Evolutionary conservation across 92 coral and sea anemone species (phyloP).

Genomic region (Zoanthus sansibaricus): DNA sequence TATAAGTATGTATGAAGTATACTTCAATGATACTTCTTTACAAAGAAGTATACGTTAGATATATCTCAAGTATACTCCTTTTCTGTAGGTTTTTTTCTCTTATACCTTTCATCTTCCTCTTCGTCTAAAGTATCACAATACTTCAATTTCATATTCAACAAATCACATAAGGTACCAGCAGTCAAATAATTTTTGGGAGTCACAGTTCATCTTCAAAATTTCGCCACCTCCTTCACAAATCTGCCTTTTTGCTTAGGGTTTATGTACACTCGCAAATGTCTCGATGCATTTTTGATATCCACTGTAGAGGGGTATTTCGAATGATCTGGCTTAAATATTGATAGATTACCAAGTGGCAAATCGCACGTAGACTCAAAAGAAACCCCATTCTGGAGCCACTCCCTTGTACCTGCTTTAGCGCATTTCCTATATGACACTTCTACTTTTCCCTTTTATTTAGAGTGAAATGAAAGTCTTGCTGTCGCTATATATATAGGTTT

Average conservation of each 20-base stretch:
- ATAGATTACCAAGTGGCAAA: slow-evolving; percentile 9
- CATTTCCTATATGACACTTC: slow-evolving; percentile 39
- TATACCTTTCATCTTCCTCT: too few relatives aligned
- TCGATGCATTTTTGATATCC: not conserved
- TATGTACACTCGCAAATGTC: not conserved
- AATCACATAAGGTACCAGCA: slow-evolving; percentile 38
- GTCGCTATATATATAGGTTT: slow-evolving; percentile 18
- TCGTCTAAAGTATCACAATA: slow-evolving; percentile 9
- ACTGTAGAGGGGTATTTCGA: slow-evolving; percentile 42
- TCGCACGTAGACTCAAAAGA: slow-evolving; percentile 20
- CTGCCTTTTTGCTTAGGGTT: not conserved
- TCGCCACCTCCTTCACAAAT: not conserved
- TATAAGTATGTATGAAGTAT: slow-evolving; percentile 10
- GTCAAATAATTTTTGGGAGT: slow-evolving; percentile 19
- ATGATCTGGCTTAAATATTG: slow-evolving; percentile 39
- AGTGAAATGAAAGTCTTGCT: slow-evolving; percentile 42
- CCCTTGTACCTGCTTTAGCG: slow-evolving; percentile 54
- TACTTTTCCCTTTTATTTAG: slow-evolving; percentile 55
- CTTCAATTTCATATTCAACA: not conserved
- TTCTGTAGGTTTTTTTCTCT: not conserved
- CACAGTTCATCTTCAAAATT: not conserved
- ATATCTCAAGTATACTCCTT: slow-evolving; percentile 12
- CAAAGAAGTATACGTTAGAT: not conserved
- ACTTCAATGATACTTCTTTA: slow-evolving; percentile 4
- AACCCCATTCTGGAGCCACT: slow-evolving; percentile 50